Conservation (phyloP, 2,888 invertebrate species). For the Dendrolimus pini region DNA sequence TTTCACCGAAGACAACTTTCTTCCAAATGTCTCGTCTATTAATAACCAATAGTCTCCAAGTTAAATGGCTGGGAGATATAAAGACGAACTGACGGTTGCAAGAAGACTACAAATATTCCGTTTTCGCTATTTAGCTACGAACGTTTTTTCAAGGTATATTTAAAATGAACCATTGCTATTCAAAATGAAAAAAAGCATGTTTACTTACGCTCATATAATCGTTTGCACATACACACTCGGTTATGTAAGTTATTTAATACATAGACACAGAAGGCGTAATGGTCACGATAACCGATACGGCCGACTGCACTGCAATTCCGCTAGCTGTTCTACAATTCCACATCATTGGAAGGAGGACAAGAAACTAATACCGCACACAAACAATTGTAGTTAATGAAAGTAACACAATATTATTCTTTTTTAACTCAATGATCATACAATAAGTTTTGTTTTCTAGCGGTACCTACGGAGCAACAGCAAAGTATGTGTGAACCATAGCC, state of each 20-base stretch:
- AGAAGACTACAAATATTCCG: too few species aligned
- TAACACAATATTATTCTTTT: too few species aligned
- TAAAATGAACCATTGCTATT: neutral
- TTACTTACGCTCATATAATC: neutral
- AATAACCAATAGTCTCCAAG: too few species aligned
- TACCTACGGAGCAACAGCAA: too few species aligned
- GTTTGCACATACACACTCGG: neutral
- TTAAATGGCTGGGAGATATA: too few species aligned
- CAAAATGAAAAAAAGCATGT: neutral
- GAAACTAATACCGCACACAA: constrained; percentile 5
- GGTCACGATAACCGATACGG: constrained; percentile 56
- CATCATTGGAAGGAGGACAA: constrained; percentile 46
- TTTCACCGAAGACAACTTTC: too few species aligned
- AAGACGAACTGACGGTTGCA: too few species aligned
- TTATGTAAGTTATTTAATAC: neutral
- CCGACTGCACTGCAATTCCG: constrained; percentile 30
- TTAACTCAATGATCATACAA: too few species aligned
- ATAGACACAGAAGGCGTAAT: constrained; percentile 5
- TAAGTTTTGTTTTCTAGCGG: too few species aligned
- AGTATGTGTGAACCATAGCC: too few species aligned
- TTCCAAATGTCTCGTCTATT: too few species aligned
- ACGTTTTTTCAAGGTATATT: neutral
- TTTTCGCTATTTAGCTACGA: too few species aligned
- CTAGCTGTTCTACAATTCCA: constrained; percentile 38
- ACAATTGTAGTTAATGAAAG: neutral